Base-by-base conservation (phyloP, 2,797 vertebrate species). In the Apogon talboti region DNA sequence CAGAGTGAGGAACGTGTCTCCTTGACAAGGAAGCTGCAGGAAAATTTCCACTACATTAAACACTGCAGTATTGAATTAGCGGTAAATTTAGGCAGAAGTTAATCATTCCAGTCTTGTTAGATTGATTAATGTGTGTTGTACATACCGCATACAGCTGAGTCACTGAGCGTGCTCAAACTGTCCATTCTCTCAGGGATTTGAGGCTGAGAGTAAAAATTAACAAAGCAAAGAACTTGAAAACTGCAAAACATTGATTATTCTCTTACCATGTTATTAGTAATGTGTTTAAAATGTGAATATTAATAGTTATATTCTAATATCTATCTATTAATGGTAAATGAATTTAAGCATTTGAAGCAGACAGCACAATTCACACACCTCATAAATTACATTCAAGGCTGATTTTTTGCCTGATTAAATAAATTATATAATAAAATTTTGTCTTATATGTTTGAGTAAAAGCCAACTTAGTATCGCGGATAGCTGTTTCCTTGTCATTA, bases 111-210 rank as follows among this genome's bases (percentile, higher is more conserved):
- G 4, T 45, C 13, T 50, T 63, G 57, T 50, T 49, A 41, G 15
- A 55, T 1, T 54, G 18, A 66, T 43, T 5, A 48, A 28, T 37
- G 33, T 47, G 6, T 60, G 47, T 10, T 53, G 53, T 71, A 89
- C 90, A 46, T 90, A 94, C 94, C 92, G 69, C 90, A 92, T 73
- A 93, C 24, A 0, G 87, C 87, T 13, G 87, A 71, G 86, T 93
- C 88, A 71, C 93, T 68, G 43, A 92, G 68, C 12, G 89, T 68
- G 85, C 89, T 72, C 51, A 93, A 82, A 88, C 85, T 91, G 54
- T 94, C 82, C 2, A 89, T 93, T 82, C 86, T 85, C 85, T 95
- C 94, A 15, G 94, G 94, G 67, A 95, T 95, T 86, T 94, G 94
- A 73, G 94, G 94, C 94, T 95, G 46, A 69, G 13, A 16, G 44